Percentiles rank a stretch among this genome's conserved stretches.
Evolutionary conservation across 1,140 invertebrate species (phyloP).

Genomic region (Drosophila nebulosa): DNA sequence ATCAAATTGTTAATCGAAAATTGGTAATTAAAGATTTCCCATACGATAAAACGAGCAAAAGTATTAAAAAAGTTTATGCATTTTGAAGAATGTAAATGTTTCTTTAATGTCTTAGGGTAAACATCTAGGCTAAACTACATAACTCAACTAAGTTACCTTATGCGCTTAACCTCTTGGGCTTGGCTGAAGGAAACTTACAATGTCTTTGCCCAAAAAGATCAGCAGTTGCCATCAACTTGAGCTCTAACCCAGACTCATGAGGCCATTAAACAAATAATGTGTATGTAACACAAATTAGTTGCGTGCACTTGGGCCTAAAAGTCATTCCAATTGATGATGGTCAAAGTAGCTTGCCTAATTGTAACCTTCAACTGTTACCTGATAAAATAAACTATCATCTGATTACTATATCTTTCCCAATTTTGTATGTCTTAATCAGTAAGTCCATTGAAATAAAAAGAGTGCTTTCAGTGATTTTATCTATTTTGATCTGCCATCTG

Average conservation of each 20-base stretch:
- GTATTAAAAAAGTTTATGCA: neutral
- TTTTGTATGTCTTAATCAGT: neutral
- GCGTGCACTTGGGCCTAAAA: neutral
- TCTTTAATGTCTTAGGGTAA: too few species aligned
- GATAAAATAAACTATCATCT: neutral
- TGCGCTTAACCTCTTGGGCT: neutral
- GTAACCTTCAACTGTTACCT: neutral
- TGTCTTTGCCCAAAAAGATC: neutral
- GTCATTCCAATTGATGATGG: neutral
- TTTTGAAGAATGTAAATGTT: too few species aligned
- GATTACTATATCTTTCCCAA: neutral
- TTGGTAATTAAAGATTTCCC: neutral
- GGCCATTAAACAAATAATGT: neutral
- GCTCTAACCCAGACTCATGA: neutral
- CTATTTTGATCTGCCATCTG: neutral
- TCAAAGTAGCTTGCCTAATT: too few species aligned
- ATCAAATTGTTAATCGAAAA: conserved; percentile 7
- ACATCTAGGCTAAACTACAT: too few species aligned
- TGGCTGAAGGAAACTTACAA: neutral
- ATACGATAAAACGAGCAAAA: conserved; percentile 1
- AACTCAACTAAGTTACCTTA: too few species aligned
- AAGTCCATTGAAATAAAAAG: neutral
- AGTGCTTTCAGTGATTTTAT: neutral
- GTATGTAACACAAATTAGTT: neutral
- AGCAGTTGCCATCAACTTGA: neutral